Evolutionary conservation across 2,797 vertebrate species (phyloP), one percentile per base, ranked within the genome.

Genomic region (Caiman crocodilus): DNA sequence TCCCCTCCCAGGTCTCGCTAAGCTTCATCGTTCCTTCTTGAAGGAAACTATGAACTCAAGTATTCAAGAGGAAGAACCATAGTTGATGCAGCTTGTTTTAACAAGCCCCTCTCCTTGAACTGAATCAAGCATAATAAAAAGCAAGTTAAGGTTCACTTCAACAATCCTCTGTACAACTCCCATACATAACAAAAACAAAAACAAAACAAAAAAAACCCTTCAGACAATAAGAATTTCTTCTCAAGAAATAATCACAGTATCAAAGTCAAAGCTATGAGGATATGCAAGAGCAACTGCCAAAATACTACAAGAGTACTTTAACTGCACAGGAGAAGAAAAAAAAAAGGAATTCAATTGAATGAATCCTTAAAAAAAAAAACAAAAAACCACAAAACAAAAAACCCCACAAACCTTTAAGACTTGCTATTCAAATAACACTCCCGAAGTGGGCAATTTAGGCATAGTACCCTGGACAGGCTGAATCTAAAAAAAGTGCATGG

Each of bases 371-470:
- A 5, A 69, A 87, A 26, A 21, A n/a, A n/a, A n/a, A n/a, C n/a
- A n/a, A n/a, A n/a, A n/a, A n/a, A n/a, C n/a, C n/a, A n/a, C n/a
- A n/a, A n/a, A n/a, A n/a, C n/a, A n/a, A n/a, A n/a, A n/a, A n/a
- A n/a, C n/a, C n/a, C n/a, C 60, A 23, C 56, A 91, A 94, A 89
- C 76, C n/a, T 3, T 50, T 84, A 93, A 76, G 25, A 30, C 56
- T 93, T 86, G 42, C 81, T 59, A 23, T 65, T 93, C 82, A 89
- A 92, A 90, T 42, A 12, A 6, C 30, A 78, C 30, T 90, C 35
- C 61, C 9, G 1, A 16, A 90, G 89, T 50, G 92, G 60, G 75
- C 2, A 81, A 80, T 61, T 80, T 65, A 84, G 69, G 42, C 35
- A 90, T 76, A 32, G 76, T 4, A 84, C 18, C 18, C 58, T 76